Evolutionary conservation across 2,888 invertebrate species (phyloP), one percentile per base, ranked within the genome.

Genomic region (Altica lythri): DNA sequence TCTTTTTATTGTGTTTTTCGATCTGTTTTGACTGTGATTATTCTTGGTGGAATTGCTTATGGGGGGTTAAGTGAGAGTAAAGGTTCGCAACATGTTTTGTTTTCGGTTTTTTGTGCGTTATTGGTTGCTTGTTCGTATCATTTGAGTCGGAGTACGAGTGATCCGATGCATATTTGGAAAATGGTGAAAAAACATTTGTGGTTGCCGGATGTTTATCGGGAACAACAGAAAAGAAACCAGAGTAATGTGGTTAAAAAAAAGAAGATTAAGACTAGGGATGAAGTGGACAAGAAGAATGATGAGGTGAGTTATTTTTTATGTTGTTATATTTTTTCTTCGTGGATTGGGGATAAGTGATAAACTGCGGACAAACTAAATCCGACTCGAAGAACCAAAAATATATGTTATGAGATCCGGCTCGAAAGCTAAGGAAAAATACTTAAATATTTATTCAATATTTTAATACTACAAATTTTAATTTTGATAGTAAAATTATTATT

Each of bases 91-190:
- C 93, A 95, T 70, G 87, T 95, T 46, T 79, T 95, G 1, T 97
- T 97, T 75, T 97, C 97, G 0, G 90, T 97, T 65, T 97, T 95
- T 75, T 92, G 92, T 72, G 95, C 92, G 4, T 80, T 95, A 38
- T 80, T 95, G 2, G 89, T 96, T 0, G 87, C 95, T 0, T 80
- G 91, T 44, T 88, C 92, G 2, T 99, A 97, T 73, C 95, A 97
- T 73, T 79, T 98, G 45, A 96, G 96, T 70, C 82, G 98, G 48
- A 89, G 90, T 59, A 90, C 95, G 0, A 94, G 94, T 62, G 96
- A 97, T 76, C 95, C 95, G 10, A 85, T 87, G 10, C 85, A 93
- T 10, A 82, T 96, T 62, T 95, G 94, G 93, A 90, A 87, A 66
- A 82, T 94, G 9, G 81, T 93, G 1, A 92, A 92, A 71, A 86